Evolutionary conservation across 2,888 invertebrate species (phyloP), one percentile per base, ranked within the genome.

Genomic region (Mesorhabditis spiculigera): DNA sequence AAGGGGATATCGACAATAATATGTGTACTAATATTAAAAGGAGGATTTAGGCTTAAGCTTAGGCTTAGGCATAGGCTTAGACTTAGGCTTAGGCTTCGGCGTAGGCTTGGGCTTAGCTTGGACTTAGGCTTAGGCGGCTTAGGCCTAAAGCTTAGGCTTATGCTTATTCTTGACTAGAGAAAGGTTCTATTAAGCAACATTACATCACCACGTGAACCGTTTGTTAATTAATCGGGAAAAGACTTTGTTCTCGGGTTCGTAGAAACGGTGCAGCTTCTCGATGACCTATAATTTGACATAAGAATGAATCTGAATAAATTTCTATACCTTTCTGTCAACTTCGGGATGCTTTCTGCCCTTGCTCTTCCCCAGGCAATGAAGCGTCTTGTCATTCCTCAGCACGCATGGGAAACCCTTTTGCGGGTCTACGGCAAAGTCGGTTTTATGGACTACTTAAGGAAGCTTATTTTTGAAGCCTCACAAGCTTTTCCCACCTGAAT

Each of bases 331-430:
- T 43, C 10, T 8, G 10, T 45, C 58, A 4, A 89, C 85, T 4
- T 80, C 75, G 3, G 88, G 87, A 75, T 89, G 88, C 4, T 77
- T 78, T 61, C 88, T 74, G 5, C 88, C 88, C 78, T 89, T 89
- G 4, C 87, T 87, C 74, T 87, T 87, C 43, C 87, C 87, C 68
- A 89, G 83, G 76, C 89, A 89, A 70, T 87, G 87, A 1, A 85
- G 79, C 45, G 82, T 82, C 43, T 83, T 80, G 68, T 77, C 74
- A 0, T 68, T 66, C 16, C 68, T 68, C 70, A 85, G 83, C 8
- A 95, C 89, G 83, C 94, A 95, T 0, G 94, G 94, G 86, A 95
- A 95, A 4, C 94, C 93, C 86, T 94, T 94, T 5, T 92, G 91
- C 4, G 92, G 91, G 87, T 94, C 94, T 86, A 93, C 93, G 88